Evolutionary conservation across 2,797 vertebrate species (phyloP).

Genomic region (Cetoscarus ocellatus): DNA sequence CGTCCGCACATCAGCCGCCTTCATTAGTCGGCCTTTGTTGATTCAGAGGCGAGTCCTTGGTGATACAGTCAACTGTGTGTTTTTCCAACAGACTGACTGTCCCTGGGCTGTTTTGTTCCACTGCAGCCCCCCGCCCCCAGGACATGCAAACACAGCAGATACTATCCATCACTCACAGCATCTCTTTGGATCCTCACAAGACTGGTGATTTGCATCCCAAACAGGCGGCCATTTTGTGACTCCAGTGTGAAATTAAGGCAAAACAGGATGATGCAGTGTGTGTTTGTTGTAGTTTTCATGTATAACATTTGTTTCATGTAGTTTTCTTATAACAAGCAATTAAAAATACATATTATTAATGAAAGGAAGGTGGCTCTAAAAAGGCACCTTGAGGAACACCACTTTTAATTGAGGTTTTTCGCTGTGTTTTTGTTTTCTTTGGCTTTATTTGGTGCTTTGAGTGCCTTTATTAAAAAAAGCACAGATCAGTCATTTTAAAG

Average conservation of each 20-base stretch:
- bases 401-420: too few species aligned
- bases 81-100: constrained; percentile 32
- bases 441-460: too few species aligned
- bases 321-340: too few species aligned
- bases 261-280: not conserved
- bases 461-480: too few species aligned
- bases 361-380: too few species aligned
- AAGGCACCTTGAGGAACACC: too few species aligned
- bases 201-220: constrained; percentile 54
- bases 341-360: too few species aligned
- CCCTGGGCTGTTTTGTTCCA: constrained; percentile 53
- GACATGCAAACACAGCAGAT: constrained; percentile 65
- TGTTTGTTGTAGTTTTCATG: not conserved
- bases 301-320: too few species aligned
- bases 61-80: constrained; percentile 43
- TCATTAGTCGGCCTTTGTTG: constrained; percentile 35
- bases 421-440: too few species aligned
- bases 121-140: constrained; percentile 15
- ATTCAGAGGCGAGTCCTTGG: constrained; percentile 33
- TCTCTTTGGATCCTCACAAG: constrained; percentile 31
- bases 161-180: constrained; percentile 36
- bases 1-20: constrained; percentile 33
- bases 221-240: constrained; percentile 36
- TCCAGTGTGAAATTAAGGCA: constrained; percentile 9
- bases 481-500: too few species aligned